Base-by-base conservation (phyloP, 2,888 invertebrate genomes). In the Punctoribates punctum region DNA sequence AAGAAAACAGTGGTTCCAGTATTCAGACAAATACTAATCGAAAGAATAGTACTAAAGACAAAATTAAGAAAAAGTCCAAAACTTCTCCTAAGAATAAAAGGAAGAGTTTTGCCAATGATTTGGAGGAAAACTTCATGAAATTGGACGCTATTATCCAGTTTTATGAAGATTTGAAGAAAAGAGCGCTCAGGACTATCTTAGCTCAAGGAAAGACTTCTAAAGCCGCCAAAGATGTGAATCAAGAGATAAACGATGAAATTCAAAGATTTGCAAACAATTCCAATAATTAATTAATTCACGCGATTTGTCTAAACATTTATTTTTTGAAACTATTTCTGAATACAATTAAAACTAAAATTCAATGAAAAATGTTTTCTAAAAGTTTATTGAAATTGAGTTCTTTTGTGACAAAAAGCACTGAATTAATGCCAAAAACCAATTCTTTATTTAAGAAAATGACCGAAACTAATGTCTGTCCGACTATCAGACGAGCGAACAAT, bases 221-320 rank as follows among this genome's bases (percentile, higher is more conserved):
- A 27, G 62, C 62, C 1, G 62, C 20, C 17, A 62, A 62, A 62
- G 62, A 29, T 62, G 62, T 62, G 27, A 62, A 27, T 27, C 62
- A 62, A 15, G 62, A 62, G 20, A 29, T 62, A 23, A 62, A 62
- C 8, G 62, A 62, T 17, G 27, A 20, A 20, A 62, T 62, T 15
- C 6, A 62, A 62, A 62, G 29, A 17, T 62, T 25, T 27, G 6
- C 25, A 25, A 27, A 13, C 8, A 34, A 34, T 34, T 42, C 13
- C 34, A 34, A 34, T 34, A 34, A 34, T 34, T 8, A 20, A 25
- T 25, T 25, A n/a, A 23, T 25, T n/a, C 34, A 6, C 34, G 34
- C 8, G 42, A 42, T 42, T 42, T 13, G 42, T 42, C 11, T 42
- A 42, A 13, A 8, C 34, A n/a, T n/a, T 34, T 34, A 34, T 6